Conservation (phyloP, 2,888 invertebrate genomes). For the Perithous albicinctus region DNA sequence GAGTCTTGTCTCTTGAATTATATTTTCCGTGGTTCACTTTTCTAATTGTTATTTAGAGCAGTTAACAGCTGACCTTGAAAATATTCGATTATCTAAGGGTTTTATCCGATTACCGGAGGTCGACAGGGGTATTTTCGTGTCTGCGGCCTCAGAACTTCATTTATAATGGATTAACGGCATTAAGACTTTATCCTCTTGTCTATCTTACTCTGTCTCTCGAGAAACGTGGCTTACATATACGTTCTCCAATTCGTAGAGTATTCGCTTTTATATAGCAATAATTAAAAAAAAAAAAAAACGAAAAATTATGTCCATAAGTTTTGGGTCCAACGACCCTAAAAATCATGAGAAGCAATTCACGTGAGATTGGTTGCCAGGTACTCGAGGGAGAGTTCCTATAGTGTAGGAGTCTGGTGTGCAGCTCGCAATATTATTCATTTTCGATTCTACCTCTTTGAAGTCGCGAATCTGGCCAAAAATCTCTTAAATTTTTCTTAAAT, state of each 20-base stretch:
- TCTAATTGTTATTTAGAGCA: neutral
- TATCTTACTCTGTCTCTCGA: neutral
- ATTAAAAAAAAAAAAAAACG: no score
- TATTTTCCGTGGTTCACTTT: neutral
- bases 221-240: no score
- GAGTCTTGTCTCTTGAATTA: neutral
- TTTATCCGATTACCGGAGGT: neutral
- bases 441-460: neutral
- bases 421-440: neutral
- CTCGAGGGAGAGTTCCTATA: neutral
- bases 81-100: no score
- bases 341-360: constrained; percentile 9
- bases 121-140: neutral
- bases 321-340: neutral
- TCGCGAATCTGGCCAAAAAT: neutral
- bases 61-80: neutral
- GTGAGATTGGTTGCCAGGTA: constrained; percentile 4
- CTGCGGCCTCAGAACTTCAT: neutral
- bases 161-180: neutral
- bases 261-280: no score
- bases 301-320: no score
- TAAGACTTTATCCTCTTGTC: neutral
- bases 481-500: neutral
- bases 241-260: no score
- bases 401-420: neutral